Evolutionary conservation across 2,113 vertebrate species (phyloP).

Genomic region (Andinoacara biseriatus): DNA sequence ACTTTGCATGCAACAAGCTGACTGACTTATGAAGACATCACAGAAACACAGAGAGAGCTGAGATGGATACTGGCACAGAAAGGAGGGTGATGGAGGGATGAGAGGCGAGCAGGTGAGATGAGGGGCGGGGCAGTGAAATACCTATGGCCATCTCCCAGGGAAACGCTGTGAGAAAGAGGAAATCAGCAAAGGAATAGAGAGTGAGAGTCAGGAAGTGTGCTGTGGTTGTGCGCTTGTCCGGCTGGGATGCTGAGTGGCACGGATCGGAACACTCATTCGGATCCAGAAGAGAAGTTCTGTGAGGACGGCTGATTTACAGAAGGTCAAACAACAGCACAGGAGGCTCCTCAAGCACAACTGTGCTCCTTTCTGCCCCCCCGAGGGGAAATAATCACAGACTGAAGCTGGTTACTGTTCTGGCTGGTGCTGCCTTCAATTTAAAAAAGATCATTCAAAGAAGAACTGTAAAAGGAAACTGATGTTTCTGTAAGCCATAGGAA

Average conservation of each 20-base stretch:
- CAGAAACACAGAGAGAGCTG: constrained; percentile 44
- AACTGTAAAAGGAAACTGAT: constrained; percentile 59
- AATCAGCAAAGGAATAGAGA: constrained; percentile 75
- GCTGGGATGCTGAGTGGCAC: constrained; percentile 24
- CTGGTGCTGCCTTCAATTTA: constrained; percentile 51
- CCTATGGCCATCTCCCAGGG: constrained; percentile 91
- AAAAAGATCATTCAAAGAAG: constrained; percentile 57
- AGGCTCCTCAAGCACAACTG: constrained; percentile 26
- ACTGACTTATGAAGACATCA: constrained; percentile 37
- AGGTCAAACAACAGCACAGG: constrained; percentile 23
- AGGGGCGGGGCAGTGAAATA: constrained; percentile 81
- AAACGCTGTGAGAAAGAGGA: constrained; percentile 85
- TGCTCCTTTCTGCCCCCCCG: constrained; percentile 36
- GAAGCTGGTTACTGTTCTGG: constrained; percentile 65
- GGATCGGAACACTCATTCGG: constrained; percentile 1
- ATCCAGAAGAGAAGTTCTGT: background rate
- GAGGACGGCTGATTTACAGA: constrained; percentile 7
- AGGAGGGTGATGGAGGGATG: constrained; percentile 22
- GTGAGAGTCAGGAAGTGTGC: constrained; percentile 78
- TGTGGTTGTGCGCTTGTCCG: constrained; percentile 52
- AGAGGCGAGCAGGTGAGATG: constrained; percentile 46
- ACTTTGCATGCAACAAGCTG: constrained; percentile 65
- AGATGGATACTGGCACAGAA: constrained; percentile 57
- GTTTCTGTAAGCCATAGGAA: constrained; percentile 60
- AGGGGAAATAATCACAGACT: constrained; percentile 58